phyloP scores from a whole-genome alignment of 2,888 invertebrate species.

The Orgyia antiqua region DNA sequence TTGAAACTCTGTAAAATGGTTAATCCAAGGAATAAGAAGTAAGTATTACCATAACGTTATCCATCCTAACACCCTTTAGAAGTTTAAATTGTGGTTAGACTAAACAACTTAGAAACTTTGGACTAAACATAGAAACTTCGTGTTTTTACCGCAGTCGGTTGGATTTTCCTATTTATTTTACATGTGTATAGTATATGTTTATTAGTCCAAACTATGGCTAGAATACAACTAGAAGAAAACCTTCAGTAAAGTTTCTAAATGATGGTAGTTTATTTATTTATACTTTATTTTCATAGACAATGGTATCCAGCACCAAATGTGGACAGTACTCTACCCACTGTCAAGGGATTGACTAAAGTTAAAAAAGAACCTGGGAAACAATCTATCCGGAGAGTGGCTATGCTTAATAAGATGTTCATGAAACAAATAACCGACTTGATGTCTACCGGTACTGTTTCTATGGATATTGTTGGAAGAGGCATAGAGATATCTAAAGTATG shows the following conservation, averaged over 20 bases:
- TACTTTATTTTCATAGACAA: slow-evolving; percentile 48
- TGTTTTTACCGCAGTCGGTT: too few relatives aligned
- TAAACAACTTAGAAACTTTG: too few relatives aligned
- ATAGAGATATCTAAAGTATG: slow-evolving; percentile 84
- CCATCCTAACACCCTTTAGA: too few relatives aligned
- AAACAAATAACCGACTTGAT: slow-evolving; percentile 87
- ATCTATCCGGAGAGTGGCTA: slow-evolving; percentile 77
- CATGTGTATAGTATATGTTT: too few relatives aligned
- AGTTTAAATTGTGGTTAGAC: too few relatives aligned
- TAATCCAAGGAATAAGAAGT: slow-evolving; percentile 59
- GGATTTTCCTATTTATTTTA: too few relatives aligned
- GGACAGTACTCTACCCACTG: slow-evolving; percentile 44
- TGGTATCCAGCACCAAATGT: slow-evolving; percentile 43
- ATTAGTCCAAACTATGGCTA: too few relatives aligned
- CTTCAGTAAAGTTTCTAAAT: too few relatives aligned
- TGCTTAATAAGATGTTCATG: slow-evolving; percentile 90
- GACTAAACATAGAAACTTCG: too few relatives aligned
- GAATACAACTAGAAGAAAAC: too few relatives aligned
- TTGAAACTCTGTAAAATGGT: slow-evolving; percentile 61
- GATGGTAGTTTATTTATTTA: too few relatives aligned
- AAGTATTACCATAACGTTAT: slow-evolving; percentile 8
- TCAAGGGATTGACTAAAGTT: slow-evolving; percentile 61
- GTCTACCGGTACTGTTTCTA: slow-evolving; percentile 82
- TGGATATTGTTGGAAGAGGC: slow-evolving; percentile 80
- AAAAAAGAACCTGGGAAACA: slow-evolving; percentile 72